A percentile compares a stretch with the other conserved stretches of the same genome.
Evolutionary conservation across 2,113 vertebrate species (phyloP).

Genomic region (Riparia riparia): DNA sequence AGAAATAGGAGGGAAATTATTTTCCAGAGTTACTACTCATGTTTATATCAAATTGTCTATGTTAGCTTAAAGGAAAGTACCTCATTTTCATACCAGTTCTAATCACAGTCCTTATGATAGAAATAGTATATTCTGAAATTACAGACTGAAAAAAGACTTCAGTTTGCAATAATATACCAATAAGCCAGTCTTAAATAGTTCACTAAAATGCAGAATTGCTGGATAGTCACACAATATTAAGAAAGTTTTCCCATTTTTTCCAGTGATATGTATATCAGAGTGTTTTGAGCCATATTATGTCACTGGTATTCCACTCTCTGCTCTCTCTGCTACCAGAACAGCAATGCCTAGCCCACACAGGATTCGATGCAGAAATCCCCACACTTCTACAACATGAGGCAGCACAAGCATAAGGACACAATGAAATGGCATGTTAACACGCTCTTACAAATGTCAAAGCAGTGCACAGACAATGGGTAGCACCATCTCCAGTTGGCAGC

Average conservation of each 20-base stretch:
- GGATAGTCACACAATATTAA: rapidly evolving
- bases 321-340: neutral
- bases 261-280: neutral
- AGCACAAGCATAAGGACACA: neutral
- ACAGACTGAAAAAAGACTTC: neutral
- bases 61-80: neutral
- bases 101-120: neutral
- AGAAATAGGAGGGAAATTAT: neutral
- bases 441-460: neutral
- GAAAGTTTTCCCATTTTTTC: neutral
- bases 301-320: neutral
- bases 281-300: neutral
- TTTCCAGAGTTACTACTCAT: neutral
- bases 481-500: neutral
- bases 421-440: neutral
- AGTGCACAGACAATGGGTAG: rapidly evolving
- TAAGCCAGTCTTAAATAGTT: neutral
- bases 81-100: neutral
- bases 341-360: neutral
- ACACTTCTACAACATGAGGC: neutral
- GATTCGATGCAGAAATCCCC: neutral
- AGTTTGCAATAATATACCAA: neutral
- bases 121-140: neutral
- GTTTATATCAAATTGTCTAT: neutral
- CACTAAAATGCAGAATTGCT: neutral